Evolutionary conservation across 2,888 invertebrate species (phyloP).

Genomic region (Tinea trinotella): DNA sequence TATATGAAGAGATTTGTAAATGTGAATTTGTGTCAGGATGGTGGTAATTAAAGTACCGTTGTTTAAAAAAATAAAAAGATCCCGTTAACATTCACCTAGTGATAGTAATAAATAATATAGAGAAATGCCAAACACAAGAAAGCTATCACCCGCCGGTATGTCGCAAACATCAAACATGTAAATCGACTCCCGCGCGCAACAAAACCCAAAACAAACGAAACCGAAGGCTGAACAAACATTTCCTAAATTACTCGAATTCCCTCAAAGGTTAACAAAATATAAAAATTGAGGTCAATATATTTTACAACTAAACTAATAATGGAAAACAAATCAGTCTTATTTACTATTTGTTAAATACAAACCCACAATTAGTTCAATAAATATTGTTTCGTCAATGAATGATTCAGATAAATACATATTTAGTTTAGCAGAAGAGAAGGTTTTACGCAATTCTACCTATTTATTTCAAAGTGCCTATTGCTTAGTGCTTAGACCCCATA

Average conservation of each 20-base stretch:
- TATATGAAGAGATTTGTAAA: no score
- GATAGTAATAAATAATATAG: not conserved
- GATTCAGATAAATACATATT: no score
- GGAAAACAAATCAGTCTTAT: slow-evolving; percentile 46
- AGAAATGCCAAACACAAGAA: slow-evolving; percentile 3
- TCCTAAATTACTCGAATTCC: slow-evolving; percentile 64
- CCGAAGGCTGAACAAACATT: slow-evolving; percentile 42
- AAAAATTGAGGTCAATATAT: slow-evolving; percentile 38
- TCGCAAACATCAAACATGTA: slow-evolving; percentile 17
- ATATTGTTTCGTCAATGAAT: no score
- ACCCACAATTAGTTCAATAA: not conserved
- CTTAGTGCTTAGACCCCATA: no score
- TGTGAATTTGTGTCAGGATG: no score
- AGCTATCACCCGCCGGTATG: slow-evolving; percentile 8
- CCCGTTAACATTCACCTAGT: not conserved
- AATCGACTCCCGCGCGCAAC: slow-evolving; percentile 21
- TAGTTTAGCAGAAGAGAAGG: no score
- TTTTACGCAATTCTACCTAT: no score
- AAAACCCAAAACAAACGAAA: slow-evolving; percentile 29
- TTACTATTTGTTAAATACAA: slow-evolving; percentile 31
- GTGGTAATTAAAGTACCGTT: no score
- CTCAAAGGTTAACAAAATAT: slow-evolving; percentile 60
- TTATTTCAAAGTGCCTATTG: no score
- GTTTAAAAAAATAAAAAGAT: slow-evolving; percentile 4
- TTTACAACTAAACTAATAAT: slow-evolving; percentile 27